Evolutionary conservation across 1,140 invertebrate genomes (phyloP).

Genomic region (Aphelinus atriplicis): DNA sequence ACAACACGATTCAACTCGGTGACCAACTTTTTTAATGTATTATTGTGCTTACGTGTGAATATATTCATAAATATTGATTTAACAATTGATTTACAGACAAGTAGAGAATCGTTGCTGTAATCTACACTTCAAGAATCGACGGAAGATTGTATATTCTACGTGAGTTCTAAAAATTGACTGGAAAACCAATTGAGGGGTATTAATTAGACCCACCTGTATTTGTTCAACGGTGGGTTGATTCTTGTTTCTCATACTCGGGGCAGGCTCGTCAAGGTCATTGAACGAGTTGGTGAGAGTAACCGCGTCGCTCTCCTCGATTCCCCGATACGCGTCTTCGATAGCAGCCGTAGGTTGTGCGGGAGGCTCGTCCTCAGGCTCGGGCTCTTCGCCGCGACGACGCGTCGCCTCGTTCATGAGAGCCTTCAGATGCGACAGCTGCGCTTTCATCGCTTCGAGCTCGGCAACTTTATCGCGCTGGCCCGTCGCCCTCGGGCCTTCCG

Average conservation of each 20-base stretch:
- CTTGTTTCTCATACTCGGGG: neutral
- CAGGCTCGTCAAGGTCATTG: neutral
- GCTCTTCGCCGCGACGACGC: constrained; percentile 47
- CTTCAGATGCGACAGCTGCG: constrained; percentile 60
- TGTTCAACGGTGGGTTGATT: constrained; percentile 51
- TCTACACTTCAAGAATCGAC: too few relatives aligned
- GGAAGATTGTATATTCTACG: too few relatives aligned
- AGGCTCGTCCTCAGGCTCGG: constrained; percentile 49
- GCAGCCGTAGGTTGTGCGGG: neutral
- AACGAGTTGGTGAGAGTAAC: constrained; percentile 23
- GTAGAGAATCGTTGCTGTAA: too few relatives aligned
- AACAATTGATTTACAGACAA: too few relatives aligned
- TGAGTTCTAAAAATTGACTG: too few relatives aligned
- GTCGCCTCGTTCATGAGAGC: constrained; percentile 57
- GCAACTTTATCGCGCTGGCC: constrained; percentile 52
- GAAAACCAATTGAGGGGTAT: too few relatives aligned
- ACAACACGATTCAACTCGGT: too few relatives aligned
- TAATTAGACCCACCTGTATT: constrained; percentile 46
- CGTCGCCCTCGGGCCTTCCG: constrained; percentile 49
- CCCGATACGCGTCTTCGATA: constrained; percentile 6
- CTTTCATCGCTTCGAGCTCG: constrained; percentile 60
- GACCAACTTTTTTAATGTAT: too few relatives aligned
- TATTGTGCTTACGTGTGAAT: too few relatives aligned
- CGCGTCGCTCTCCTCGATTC: constrained; percentile 41
- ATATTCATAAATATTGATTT: too few relatives aligned